Evolutionary conservation across 2,113 vertebrate species (phyloP).

Genomic region (Leucopsar rothschildi): DNA sequence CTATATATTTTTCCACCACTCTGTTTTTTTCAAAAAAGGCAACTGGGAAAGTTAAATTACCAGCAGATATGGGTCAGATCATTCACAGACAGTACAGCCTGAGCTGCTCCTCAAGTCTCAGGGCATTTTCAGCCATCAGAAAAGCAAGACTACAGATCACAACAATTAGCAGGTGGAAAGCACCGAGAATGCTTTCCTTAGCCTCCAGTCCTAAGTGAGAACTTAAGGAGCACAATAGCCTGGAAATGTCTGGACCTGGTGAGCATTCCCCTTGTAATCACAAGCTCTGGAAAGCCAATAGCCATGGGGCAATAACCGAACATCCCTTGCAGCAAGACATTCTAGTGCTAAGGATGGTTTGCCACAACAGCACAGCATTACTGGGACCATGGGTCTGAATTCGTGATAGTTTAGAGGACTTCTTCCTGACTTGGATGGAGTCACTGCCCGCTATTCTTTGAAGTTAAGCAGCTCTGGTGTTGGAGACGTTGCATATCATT

Average conservation of each 20-base stretch:
- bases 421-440: not conserved
- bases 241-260: not conserved
- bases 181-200: not conserved
- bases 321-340: not conserved
- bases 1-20: not conserved
- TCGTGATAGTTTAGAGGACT: not conserved
- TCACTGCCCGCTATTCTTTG: not conserved
- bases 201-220: not conserved
- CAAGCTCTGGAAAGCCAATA: fast-evolving
- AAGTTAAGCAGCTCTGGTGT: not conserved
- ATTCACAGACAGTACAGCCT: not conserved
- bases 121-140: not conserved
- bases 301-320: not conserved
- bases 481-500: not conserved
- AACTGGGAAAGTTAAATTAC: not conserved
- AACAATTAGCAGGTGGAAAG: not conserved
- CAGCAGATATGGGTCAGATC: not conserved
- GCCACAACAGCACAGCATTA: not conserved
- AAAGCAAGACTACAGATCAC: not conserved
- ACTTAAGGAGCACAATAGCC: not conserved
- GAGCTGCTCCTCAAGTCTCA: not conserved
- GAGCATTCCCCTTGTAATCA: fast-evolving
- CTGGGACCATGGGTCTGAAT: not conserved
- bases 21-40: not conserved
- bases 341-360: not conserved